Percentiles rank a stretch among this genome's conserved stretches.
phyloP scores from a whole-genome alignment of 2,888 invertebrate species.

The Tipula confusa region DNA sequence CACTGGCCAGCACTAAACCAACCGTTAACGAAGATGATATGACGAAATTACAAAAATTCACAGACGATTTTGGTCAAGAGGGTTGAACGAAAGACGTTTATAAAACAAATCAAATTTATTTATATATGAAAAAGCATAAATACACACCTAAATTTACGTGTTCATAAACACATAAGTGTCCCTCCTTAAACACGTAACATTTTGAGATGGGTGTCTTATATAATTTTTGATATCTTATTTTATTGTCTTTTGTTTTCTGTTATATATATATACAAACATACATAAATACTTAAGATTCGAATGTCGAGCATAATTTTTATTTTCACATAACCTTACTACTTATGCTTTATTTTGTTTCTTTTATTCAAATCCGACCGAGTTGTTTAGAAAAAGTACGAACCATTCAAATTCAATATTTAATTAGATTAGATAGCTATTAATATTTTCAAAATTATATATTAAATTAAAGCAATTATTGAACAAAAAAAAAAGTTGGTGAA shows the following conservation, averaged over 20 bases:
- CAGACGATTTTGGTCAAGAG: constrained; percentile 97
- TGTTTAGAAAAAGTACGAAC: not conserved
- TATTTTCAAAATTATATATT: not conserved
- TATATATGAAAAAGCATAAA: constrained; percentile 47
- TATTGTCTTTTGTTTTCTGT: not conserved
- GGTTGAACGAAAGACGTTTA: constrained; percentile 57
- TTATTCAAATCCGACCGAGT: not conserved
- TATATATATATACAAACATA: not conserved
- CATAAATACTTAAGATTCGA: not conserved
- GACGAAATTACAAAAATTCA: constrained; percentile 88
- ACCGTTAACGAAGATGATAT: constrained; percentile 97
- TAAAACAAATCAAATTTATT: not conserved
- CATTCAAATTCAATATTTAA: not conserved
- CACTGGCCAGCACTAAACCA: constrained; percentile 90
- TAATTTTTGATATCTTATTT: not conserved
- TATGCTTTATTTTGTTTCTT: not conserved
- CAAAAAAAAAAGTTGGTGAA: not conserved
- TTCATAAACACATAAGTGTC: not conserved
- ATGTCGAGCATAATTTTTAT: not conserved
- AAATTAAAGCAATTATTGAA: too few species aligned
- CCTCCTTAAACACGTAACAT: not conserved
- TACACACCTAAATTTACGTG: constrained; percentile 56
- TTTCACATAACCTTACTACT: not conserved
- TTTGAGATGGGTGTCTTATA: not conserved
- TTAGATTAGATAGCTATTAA: not conserved